Evolutionary conservation across 2,888 invertebrate genomes (phyloP), one percentile per base, ranked within the genome.

Genomic region (Cephus sareptanus): DNA sequence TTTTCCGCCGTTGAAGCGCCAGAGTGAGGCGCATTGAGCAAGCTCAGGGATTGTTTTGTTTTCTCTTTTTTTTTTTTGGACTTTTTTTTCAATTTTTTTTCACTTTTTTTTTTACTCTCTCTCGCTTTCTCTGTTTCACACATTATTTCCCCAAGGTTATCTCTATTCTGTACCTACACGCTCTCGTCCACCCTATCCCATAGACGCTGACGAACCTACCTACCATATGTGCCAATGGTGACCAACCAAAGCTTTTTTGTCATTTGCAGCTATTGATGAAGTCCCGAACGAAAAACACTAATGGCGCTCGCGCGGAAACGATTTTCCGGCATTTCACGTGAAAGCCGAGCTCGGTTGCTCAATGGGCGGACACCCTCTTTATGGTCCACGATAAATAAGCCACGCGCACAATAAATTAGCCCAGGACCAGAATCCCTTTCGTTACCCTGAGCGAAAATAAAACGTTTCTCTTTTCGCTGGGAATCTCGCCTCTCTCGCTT

Each of bases 331-430:
- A 71, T 77, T 73, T 74, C 69, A 75, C 37, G 73, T 81, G 77
- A 75, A 74, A 80, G 77, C 75, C 34, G 56, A 73, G 78, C 75
- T 37, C 34, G 37, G 76, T 75, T 76, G 74, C 78, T 80, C 76
- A 79, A 82, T 79, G 79, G 80, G 77, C 78, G 79, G 76, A 80
- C 76, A 76, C 78, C 75, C 76, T 56, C 56, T 56, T 56, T 56
- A 56, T 56, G 56, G 56, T 56, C 56, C 15, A 56, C 77, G 79
- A 80, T 83, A 80, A 83, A 83, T 81, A 80, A 85, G 82, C 82
- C 77, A 75, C 73, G 70, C 37, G 83, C 81, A 23, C 84, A 83
- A 85, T 87, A 86, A 87, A 87, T 87, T 85, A 87, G 80, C 82
- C 81, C 56, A 56, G 56, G 23, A 56, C 56, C 56, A 9, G 56